phyloP scores from a whole-genome alignment of 2,888 invertebrate genomes.

The Dastarcus helophoroides region DNA sequence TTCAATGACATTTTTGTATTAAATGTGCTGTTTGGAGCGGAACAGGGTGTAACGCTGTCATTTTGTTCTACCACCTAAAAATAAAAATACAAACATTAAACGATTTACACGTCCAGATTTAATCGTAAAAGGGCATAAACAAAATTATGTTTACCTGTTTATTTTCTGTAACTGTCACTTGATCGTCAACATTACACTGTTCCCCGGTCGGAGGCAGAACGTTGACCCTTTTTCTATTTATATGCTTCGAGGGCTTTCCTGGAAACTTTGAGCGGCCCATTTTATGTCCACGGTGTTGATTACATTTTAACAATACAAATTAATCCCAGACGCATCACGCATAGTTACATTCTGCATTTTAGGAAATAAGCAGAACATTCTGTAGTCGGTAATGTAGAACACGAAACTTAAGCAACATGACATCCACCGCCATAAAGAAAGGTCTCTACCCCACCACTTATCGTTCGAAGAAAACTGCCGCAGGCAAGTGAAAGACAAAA shows the following conservation, averaged over 20 bases:
- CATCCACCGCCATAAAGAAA: too few relatives aligned
- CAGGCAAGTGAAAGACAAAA: too few relatives aligned
- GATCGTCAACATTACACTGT: constrained; percentile 27
- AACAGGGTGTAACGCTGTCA: constrained; percentile 2
- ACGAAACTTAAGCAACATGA: too few relatives aligned
- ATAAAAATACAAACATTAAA: too few relatives aligned
- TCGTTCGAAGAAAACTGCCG: too few relatives aligned
- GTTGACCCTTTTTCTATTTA: constrained; percentile 75
- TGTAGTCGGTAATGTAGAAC: too few relatives aligned
- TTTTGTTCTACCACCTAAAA: too few relatives aligned
- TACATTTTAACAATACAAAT: constrained; percentile 26
- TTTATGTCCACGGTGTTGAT: constrained; percentile 23
- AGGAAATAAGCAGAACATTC: constrained; percentile 14
- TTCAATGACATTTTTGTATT: constrained; percentile 32
- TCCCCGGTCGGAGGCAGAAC: constrained; percentile 48
- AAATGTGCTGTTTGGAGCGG: constrained; percentile 29
- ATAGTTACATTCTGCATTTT: constrained; percentile 16
- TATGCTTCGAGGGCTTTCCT: constrained; percentile 78
- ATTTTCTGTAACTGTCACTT: constrained; percentile 28
- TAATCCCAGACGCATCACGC: constrained; percentile 26
- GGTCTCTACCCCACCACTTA: too few relatives aligned
- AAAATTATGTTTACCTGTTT: constrained; percentile 33
- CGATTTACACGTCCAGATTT: not conserved
- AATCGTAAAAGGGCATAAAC: constrained; percentile 10
- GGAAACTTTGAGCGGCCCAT: constrained; percentile 80